Evolutionary conservation across 2,888 invertebrate species (phyloP).

Genomic region (Netelia fuscicornis): DNA sequence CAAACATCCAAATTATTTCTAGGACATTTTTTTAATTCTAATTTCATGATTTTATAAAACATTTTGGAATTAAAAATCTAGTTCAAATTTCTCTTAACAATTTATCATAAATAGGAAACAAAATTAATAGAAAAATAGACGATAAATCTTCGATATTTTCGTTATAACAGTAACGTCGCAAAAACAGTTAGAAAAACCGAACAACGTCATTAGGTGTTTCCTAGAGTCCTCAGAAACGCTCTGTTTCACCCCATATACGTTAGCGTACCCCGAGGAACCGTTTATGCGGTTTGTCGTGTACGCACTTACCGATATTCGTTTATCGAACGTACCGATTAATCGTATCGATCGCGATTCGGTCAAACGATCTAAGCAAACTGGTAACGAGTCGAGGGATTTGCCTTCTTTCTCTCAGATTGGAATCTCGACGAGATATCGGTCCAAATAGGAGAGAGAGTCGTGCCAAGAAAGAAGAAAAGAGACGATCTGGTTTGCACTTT

Average conservation of each 20-base stretch:
- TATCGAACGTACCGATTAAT: conserved; percentile 41
- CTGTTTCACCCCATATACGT: conserved; percentile 49
- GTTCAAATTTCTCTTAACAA: neutral
- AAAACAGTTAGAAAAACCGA: conserved; percentile 29
- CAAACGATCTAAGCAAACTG: neutral
- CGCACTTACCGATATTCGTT: neutral
- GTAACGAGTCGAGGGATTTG: conserved; percentile 4
- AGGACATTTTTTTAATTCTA: too few species aligned
- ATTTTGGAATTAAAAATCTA: neutral
- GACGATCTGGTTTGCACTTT: conserved; percentile 15
- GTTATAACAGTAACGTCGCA: neutral
- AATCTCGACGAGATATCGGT: conserved; percentile 38
- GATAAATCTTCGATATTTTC: conserved; percentile 15
- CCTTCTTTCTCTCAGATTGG: conserved; percentile 31
- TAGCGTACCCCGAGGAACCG: neutral
- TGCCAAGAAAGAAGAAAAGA: neutral
- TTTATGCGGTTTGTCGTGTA: neutral
- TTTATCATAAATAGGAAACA: neutral
- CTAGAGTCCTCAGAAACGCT: conserved; percentile 45
- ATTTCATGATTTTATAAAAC: too few species aligned
- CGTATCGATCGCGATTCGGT: conserved; percentile 40
- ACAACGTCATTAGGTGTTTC: conserved; percentile 15
- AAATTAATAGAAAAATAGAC: neutral
- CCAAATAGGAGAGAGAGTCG: conserved; percentile 34
- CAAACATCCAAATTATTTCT: too few species aligned